Conservation (phyloP, 2,113 vertebrate species). For the Sapajus apella region DNA sequence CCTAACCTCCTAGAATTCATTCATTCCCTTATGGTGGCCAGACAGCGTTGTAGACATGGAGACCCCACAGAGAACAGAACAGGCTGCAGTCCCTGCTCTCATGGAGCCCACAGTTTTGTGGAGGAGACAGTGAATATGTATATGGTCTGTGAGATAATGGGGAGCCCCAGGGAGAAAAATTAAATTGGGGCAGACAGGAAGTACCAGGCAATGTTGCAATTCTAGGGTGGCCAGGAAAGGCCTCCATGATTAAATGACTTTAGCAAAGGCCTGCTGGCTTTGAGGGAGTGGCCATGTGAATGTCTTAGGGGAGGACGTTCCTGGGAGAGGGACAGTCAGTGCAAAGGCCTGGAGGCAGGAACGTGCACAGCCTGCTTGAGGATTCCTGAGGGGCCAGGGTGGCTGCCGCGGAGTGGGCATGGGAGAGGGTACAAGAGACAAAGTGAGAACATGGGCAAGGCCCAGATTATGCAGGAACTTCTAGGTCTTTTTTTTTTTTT, state of each 20-base stretch:
- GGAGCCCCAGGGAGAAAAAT: neutral
- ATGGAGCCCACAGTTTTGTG: neutral
- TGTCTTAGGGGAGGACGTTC: neutral
- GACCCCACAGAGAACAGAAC: neutral
- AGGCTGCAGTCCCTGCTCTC: neutral
- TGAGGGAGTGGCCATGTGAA: neutral
- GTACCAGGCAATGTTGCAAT: neutral
- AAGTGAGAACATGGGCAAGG: neutral
- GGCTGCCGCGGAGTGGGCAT: neutral
- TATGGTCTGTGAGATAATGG: neutral
- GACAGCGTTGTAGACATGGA: neutral
- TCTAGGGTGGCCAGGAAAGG: neutral
- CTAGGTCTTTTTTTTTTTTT: no score
- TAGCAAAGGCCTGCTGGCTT: neutral
- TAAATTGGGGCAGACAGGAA: no score
- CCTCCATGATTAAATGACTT: neutral
- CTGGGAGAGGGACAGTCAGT: neutral
- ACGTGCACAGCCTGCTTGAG: rapidly evolving
- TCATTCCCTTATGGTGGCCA: no score
- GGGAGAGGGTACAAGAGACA: no score
- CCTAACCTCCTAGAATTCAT: neutral
- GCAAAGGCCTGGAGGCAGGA: neutral
- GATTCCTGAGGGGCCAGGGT: neutral
- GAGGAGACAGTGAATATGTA: neutral
- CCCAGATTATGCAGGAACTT: neutral